phyloP scores from a whole-genome alignment of 2,797 vertebrate species.

The Fratercula arctica region DNA sequence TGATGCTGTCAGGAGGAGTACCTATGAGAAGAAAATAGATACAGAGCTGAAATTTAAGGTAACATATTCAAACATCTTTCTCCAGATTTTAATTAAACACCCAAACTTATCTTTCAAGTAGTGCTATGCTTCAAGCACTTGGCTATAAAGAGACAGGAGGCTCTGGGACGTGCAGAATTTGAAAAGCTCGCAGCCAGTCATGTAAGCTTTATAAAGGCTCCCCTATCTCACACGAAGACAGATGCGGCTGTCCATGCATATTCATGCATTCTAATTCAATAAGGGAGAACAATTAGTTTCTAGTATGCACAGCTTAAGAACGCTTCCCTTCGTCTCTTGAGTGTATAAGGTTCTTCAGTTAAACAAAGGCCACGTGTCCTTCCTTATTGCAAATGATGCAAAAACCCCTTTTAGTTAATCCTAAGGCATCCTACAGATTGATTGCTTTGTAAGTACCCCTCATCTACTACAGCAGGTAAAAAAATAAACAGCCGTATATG shows the following conservation, averaged over 20 bases:
- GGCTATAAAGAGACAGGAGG: background rate
- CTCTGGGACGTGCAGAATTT: background rate
- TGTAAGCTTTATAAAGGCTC: background rate
- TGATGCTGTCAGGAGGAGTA: background rate
- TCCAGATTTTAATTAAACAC: constrained; percentile 19
- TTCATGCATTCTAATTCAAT: background rate
- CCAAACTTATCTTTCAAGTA: background rate
- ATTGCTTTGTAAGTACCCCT: background rate
- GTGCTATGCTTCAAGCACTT: background rate
- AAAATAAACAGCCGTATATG: background rate
- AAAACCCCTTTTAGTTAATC: background rate
- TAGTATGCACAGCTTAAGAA: background rate
- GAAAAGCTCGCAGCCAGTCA: background rate
- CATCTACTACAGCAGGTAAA: background rate
- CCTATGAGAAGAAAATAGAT: constrained; percentile 3
- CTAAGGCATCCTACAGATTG: background rate
- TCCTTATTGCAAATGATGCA: background rate
- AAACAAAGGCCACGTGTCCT: background rate
- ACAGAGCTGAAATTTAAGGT: background rate
- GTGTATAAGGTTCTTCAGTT: background rate
- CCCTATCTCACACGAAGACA: background rate
- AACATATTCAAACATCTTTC: background rate
- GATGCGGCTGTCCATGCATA: rapidly evolving
- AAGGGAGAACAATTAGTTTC: background rate
- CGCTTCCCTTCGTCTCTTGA: background rate